A percentile compares a stretch with the other conserved stretches of the same genome.
These are phyloP conservation scores for Plebejus melissa DNA, from an alignment of 2,888 invertebrate species.

Conservation along the genomic window DNA sequence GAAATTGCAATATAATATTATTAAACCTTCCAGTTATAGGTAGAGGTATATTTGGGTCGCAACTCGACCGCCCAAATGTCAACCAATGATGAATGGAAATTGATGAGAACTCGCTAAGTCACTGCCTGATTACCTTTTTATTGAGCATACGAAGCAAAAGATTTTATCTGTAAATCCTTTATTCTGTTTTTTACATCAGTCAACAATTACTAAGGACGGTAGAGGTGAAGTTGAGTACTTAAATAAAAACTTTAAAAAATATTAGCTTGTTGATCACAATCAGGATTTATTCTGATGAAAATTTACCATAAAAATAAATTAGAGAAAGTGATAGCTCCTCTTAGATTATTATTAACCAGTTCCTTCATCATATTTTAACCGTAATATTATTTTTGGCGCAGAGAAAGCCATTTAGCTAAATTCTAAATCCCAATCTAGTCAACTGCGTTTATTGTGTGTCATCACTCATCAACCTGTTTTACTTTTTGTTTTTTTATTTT, in stretches of 20 bases:
- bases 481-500: constrained; percentile 35
- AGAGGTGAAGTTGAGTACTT: not conserved
- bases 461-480: not conserved
- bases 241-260: no score
- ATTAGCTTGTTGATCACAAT: not conserved
- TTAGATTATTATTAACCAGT: constrained; percentile 12
- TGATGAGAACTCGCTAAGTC: constrained; percentile 15
- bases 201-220: not conserved
- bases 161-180: not conserved
- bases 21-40: not conserved
- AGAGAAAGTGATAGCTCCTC: not conserved
- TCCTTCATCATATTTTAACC: constrained; percentile 1
- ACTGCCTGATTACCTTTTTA: constrained; percentile 14
- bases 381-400: not conserved
- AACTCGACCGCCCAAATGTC: constrained; percentile 16
- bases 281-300: not conserved
- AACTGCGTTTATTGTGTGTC: constrained; percentile 7
- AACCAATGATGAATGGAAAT: constrained; percentile 23
- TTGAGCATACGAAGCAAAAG: not conserved
- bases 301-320: not conserved
- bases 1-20: not conserved
- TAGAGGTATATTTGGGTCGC: not conserved
- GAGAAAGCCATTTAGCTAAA: constrained; percentile 1
- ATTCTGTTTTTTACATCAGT: not conserved
- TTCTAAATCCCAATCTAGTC: not conserved